phyloP scores from a whole-genome alignment of 2,888 invertebrate genomes.

The Cryptocheilus praepositus region DNA sequence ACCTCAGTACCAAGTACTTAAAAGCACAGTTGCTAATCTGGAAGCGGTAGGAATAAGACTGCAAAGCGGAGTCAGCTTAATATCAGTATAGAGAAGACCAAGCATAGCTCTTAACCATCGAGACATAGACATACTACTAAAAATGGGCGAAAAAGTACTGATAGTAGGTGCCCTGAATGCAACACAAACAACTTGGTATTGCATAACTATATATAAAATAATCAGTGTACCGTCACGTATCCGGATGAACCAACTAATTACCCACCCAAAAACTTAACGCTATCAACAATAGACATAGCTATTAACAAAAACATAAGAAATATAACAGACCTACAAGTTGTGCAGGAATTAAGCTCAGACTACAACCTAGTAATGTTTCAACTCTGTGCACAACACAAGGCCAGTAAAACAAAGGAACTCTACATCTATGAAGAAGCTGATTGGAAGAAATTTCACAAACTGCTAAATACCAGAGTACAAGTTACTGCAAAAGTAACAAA shows the following conservation, averaged over 20 bases:
- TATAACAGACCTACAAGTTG: conserved; percentile 25
- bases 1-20: neutral
- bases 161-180: conserved; percentile 53
- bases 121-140: conserved; percentile 36
- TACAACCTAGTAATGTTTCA: conserved; percentile 47
- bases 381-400: conserved; percentile 12
- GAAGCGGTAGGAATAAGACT: too few relatives aligned
- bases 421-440: conserved; percentile 34
- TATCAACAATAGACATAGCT: conserved; percentile 52
- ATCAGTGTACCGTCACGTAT: conserved; percentile 38
- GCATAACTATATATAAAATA: conserved; percentile 35
- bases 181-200: conserved; percentile 42
- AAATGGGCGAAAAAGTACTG: conserved; percentile 36
- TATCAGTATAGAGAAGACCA: neutral
- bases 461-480: conserved; percentile 22
- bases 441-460: conserved; percentile 36
- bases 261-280: conserved; percentile 44
- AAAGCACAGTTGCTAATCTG: too few relatives aligned
- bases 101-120: conserved; percentile 24
- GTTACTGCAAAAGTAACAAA: conserved; percentile 26
- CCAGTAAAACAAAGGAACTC: neutral
- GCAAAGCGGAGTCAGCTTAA: too few relatives aligned
- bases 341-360: conserved; percentile 50
- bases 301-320: conserved; percentile 49
- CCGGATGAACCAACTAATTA: conserved; percentile 48